Evolutionary conservation across 2,888 invertebrate genomes (phyloP).

Genomic region (Heliconius sara): DNA sequence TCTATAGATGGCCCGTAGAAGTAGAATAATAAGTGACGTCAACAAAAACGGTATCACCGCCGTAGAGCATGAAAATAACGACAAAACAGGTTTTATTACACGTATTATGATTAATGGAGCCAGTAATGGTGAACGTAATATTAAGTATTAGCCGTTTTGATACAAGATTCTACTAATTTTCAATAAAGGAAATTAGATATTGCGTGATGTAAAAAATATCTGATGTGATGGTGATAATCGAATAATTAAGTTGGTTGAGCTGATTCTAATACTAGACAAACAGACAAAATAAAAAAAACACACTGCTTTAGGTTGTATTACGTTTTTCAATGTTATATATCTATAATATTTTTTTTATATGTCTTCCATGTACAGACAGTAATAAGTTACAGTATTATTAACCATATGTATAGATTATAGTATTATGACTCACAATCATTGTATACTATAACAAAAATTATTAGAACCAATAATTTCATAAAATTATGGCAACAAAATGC

Average conservation of each 20-base stretch:
- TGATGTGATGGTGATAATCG: too few species aligned
- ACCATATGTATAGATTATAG: too few species aligned
- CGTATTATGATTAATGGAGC: constrained; percentile 43
- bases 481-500: neutral
- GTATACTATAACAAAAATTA: too few species aligned
- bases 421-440: neutral
- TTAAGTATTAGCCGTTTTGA: constrained; percentile 25
- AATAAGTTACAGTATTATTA: too few species aligned
- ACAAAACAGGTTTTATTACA: constrained; percentile 41
- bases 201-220: neutral
- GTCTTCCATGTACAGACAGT: too few species aligned
- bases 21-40: constrained; percentile 38
- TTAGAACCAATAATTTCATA: too few species aligned
- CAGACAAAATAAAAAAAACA: too few species aligned
- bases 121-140: constrained; percentile 39
- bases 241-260: too few species aligned
- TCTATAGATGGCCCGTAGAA: neutral
- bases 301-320: too few species aligned
- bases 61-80: constrained; percentile 35
- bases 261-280: too few species aligned
- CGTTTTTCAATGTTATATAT: too few species aligned
- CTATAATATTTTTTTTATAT: too few species aligned
- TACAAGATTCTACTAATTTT: constrained; percentile 15
- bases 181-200: neutral
- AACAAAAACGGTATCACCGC: constrained; percentile 41